Evolutionary conservation across 2,888 invertebrate genomes (phyloP), one percentile per base, ranked within the genome.

Genomic region (Furcula furcula): DNA sequence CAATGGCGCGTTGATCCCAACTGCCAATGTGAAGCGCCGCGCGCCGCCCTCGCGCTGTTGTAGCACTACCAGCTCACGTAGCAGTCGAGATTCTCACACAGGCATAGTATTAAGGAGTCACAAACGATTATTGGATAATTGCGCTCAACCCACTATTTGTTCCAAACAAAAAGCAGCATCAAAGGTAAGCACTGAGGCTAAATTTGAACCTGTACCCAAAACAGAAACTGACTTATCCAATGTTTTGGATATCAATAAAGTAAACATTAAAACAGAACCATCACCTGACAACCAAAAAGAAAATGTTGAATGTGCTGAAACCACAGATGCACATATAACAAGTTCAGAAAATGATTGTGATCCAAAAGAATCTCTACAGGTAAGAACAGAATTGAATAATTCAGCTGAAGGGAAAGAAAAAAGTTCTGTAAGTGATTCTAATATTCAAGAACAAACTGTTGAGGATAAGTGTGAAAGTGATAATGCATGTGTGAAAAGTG

Each of bases 41-140:
- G 80, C 80, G 20, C 73, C 77, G 3, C 72, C 76, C 2, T 76
- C 85, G 10, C 71, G 85, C 10, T 86, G 87, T 48, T 84, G 82
- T 56, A 87, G 86, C 55, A 72, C 81, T 22, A 74, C 90, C 7
- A 91, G 91, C 63, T 89, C 90, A 36, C 76, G 86, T 12, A 84
- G 87, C 52, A 86, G 83, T 64, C 68, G 77, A 25, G 89, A 89
- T 47, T 84, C 84, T 1, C 78, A 85, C 46, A 67, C 83, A 46
- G 91, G 92, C 29, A 92, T 92, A 56, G 91, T 90, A 30, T 76
- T 92, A 57, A 83, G 92, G 52, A 92, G 90, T 76, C 92, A 92
- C 64, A 91, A 91, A 75, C 87, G 90, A 45, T 82, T 92, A 26
- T 55, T 79, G 36, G 87, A 87, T 32, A 66, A 67, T 30, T 74